Conservation (phyloP, 2,113 vertebrate genomes). For the Piaya cayana region DNA sequence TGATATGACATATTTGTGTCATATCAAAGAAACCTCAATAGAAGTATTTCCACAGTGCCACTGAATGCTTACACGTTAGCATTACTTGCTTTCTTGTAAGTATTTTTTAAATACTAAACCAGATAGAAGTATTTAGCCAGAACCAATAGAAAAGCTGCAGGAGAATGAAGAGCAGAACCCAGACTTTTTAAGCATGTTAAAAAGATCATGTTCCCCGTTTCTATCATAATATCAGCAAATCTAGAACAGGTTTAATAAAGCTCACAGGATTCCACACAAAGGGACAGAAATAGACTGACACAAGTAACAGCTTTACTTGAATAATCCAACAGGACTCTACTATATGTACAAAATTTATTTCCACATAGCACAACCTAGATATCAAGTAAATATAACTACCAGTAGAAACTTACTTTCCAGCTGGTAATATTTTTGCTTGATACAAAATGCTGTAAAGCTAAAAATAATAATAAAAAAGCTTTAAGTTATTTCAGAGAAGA, state of each 20-base stretch:
- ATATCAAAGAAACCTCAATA: not conserved
- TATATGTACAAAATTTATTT: not conserved
- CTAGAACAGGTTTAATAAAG: not conserved
- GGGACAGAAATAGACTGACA: not conserved
- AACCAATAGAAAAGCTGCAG: not conserved
- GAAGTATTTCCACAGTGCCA: not conserved
- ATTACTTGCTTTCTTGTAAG: not conserved
- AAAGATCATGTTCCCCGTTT: not conserved
- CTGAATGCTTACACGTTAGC: not conserved
- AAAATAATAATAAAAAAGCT: not conserved
- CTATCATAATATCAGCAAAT: not conserved
- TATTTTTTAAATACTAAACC: not conserved
- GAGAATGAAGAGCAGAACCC: not conserved
- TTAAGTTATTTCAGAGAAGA: not conserved
- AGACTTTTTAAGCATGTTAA: not conserved
- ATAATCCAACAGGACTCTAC: not conserved
- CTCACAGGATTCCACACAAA: not conserved
- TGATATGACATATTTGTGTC: not conserved
- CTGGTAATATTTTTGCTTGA: not conserved
- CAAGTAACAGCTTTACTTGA: not conserved
- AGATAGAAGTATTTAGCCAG: not conserved
- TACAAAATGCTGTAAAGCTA: not conserved
- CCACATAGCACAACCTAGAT: not conserved
- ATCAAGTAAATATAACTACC: not conserved
- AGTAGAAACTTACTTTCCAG: not conserved